Percentiles rank a stretch among this genome's conserved stretches.
Evolutionary conservation across 2,113 vertebrate genomes (phyloP).

Genomic region (Phaethon lepturus): DNA sequence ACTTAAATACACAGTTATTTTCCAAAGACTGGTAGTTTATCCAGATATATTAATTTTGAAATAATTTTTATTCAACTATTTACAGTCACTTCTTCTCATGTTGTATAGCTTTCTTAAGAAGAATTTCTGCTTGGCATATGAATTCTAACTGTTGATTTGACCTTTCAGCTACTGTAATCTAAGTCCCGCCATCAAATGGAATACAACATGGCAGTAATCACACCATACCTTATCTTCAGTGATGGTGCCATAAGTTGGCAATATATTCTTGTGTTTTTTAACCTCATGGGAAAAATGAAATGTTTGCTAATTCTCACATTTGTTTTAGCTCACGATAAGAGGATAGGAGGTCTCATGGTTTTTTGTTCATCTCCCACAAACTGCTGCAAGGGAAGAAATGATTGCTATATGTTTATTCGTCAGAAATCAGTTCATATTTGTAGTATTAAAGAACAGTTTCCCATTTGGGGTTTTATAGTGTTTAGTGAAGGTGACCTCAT

Average conservation of each 20-base stretch:
- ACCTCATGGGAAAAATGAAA: background rate
- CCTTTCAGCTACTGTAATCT: background rate
- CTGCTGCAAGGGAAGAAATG: background rate
- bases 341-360: background rate
- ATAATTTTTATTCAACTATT: background rate
- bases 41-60: background rate
- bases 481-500: background rate
- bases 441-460: background rate
- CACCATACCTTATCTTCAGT: background rate
- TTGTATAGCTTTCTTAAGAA: background rate
- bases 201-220: background rate
- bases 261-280: background rate
- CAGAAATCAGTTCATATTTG: background rate
- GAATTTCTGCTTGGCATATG: background rate
- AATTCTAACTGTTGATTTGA: background rate
- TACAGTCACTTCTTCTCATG: background rate
- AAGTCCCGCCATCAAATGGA: background rate
- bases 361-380: background rate
- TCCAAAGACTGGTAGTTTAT: background rate
- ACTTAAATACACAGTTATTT: background rate
- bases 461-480: background rate
- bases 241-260: background rate
- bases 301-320: background rate
- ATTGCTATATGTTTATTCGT: background rate
- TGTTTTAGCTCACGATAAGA: background rate